Evolutionary conservation across 2,888 invertebrate species (phyloP).

Genomic region (Zhuqinia jingwanae): DNA sequence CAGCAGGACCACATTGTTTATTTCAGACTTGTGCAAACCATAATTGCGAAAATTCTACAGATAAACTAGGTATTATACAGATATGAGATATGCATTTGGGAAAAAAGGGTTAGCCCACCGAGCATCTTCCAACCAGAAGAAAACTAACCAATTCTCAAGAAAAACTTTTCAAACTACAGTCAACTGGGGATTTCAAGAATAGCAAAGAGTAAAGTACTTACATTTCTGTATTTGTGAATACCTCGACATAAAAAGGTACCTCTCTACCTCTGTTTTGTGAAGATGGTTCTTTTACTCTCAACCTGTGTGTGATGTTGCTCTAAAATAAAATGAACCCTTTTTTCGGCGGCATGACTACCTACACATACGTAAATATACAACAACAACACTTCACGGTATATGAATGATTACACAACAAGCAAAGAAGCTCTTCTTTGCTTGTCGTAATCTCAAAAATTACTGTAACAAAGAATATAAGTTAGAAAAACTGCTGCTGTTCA

Average conservation of each 20-base stretch:
- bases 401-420: not conserved
- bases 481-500: conserved; percentile 27
- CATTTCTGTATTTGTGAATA: conserved; percentile 8
- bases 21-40: not conserved
- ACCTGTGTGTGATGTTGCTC: not conserved
- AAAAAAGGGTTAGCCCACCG: conserved; percentile 6
- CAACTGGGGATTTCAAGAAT: conserved; percentile 5
- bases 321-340: conserved; percentile 4
- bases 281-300: too few species aligned
- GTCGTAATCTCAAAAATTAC: conserved; percentile 55
- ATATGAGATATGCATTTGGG: not conserved
- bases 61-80: not conserved
- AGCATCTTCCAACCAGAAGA: conserved; percentile 5
- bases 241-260: conserved; percentile 4
- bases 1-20: not conserved
- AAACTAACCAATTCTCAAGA: not conserved
- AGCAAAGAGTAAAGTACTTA: not conserved
- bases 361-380: too few species aligned
- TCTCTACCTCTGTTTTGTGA: too few species aligned
- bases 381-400: not conserved
- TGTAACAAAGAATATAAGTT: conserved; percentile 55
- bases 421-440: not conserved
- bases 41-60: conserved; percentile 6
- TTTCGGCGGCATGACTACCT: not conserved
- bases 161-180: conserved; percentile 16